phyloP scores from a whole-genome alignment of 1,140 invertebrate genomes.

The Apis laboriosa region DNA sequence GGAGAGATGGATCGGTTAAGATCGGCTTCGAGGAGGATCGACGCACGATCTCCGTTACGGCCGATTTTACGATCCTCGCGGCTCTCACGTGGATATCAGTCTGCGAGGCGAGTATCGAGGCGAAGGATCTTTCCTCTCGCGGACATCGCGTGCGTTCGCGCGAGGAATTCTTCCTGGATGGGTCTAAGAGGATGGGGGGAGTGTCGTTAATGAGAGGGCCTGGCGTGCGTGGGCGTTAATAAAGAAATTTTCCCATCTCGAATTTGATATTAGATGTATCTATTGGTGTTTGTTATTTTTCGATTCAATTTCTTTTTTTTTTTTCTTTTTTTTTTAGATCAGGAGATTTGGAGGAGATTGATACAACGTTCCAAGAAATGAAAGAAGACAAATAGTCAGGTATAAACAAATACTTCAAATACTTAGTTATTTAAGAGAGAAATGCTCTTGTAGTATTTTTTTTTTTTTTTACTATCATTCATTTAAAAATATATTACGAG shows the following conservation, averaged over 20 bases:
- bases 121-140: background rate
- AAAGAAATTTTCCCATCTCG: background rate
- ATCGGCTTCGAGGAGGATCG: background rate
- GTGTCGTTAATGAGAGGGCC: background rate
- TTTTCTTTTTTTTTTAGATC: no score
- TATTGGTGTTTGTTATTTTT: no score
- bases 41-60: background rate
- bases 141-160: background rate
- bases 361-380: no score
- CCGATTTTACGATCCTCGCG: conserved; percentile 20
- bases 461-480: background rate
- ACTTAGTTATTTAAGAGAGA: no score
- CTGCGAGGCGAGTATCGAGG: background rate
- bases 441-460: no score
- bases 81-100: conserved; percentile 8
- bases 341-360: no score
- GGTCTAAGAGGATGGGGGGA: no score
- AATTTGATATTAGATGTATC: no score
- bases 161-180: background rate
- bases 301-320: no score
- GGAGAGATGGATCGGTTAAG: background rate
- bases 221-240: background rate
- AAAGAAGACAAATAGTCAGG: no score
- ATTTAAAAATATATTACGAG: background rate
- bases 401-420: no score